A percentile compares a stretch with the other conserved stretches of the same genome.
Evolutionary conservation across 2,888 invertebrate genomes (phyloP).

Genomic region (Patella depressa): DNA sequence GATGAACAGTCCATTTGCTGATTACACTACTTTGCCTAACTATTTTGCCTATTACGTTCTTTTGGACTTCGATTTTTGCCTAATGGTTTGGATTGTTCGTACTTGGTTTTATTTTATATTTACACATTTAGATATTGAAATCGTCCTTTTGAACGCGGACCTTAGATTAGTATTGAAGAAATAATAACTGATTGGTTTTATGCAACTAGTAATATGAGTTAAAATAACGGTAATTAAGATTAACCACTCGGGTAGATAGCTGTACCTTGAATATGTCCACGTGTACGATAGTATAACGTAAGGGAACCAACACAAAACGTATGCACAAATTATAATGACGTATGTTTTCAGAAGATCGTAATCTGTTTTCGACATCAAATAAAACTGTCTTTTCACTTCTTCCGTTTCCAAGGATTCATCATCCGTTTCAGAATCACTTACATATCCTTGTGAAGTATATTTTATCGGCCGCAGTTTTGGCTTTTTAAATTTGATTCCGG

Average conservation of each 20-base stretch:
- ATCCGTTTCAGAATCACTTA: conserved; percentile 32
- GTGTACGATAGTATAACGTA: conserved; percentile 44
- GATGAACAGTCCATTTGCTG: too few species aligned
- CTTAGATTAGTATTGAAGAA: conserved; percentile 22
- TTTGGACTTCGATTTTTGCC: too few species aligned
- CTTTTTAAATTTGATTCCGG: conserved; percentile 40
- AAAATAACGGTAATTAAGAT: conserved; percentile 26
- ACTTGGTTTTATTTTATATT: too few species aligned
- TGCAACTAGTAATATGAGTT: conserved; percentile 31
- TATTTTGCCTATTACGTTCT: too few species aligned
- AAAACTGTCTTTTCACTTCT: conserved; percentile 30
- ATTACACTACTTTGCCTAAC: too few species aligned
- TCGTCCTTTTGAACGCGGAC: conserved; percentile 18
- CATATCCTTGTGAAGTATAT: conserved; percentile 37
- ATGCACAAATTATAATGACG: conserved; percentile 36
- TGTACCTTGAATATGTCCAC: conserved; percentile 38
- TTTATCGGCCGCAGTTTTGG: conserved; percentile 37
- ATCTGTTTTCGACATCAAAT: conserved; percentile 44
- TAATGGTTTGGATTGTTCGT: too few species aligned
- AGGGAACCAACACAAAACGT: conserved; percentile 48
- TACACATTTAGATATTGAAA: too few species aligned
- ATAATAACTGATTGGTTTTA: conserved; percentile 37
- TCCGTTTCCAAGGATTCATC: neutral
- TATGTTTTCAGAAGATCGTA: conserved; percentile 41
- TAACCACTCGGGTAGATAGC: conserved; percentile 22